These are phyloP conservation scores for Leucosticte australis DNA, from an alignment of 2,113 vertebrate genomes.

Conservation along the genomic window DNA sequence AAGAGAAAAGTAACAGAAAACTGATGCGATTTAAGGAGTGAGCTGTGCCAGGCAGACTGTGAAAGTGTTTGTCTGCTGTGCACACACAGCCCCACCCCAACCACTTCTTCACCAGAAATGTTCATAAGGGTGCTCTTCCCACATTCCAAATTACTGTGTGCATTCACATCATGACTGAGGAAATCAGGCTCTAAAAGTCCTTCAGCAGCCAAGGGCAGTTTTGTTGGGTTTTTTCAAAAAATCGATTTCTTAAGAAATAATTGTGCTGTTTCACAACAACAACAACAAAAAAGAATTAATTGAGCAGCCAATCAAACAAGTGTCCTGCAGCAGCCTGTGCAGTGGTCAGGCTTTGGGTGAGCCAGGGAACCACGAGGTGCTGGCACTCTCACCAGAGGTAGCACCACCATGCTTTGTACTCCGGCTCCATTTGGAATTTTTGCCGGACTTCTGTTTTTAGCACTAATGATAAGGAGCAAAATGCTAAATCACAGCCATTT, in stretches of 20 bases:
- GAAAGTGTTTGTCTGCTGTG: not conserved
- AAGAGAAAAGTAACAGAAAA: not conserved
- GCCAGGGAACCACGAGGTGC: not conserved
- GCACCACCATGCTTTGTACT: not conserved
- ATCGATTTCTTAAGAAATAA: not conserved
- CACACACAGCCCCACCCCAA: not conserved
- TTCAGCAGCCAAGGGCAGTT: not conserved
- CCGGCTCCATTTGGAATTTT: not conserved
- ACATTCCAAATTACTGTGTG: not conserved
- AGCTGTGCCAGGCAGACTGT: not conserved
- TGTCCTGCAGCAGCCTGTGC: not conserved
- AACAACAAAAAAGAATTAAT: not conserved
- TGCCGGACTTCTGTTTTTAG: not conserved
- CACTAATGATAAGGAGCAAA: not conserved
- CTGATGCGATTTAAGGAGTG: not conserved
- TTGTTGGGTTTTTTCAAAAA: accelerated
- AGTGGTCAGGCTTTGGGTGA: not conserved
- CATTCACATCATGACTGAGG: not conserved
- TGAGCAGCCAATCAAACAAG: not conserved
- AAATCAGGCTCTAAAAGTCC: not conserved
- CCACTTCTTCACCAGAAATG: not conserved
- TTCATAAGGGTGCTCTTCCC: not conserved
- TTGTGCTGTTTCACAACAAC: not conserved
- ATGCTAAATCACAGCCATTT: not conserved
- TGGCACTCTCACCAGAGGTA: not conserved